Percentiles rank a stretch among this genome's conserved stretches.
These are phyloP conservation scores for Laothoe populi DNA, from an alignment of 2,888 invertebrate species.

Conservation along the genomic window DNA sequence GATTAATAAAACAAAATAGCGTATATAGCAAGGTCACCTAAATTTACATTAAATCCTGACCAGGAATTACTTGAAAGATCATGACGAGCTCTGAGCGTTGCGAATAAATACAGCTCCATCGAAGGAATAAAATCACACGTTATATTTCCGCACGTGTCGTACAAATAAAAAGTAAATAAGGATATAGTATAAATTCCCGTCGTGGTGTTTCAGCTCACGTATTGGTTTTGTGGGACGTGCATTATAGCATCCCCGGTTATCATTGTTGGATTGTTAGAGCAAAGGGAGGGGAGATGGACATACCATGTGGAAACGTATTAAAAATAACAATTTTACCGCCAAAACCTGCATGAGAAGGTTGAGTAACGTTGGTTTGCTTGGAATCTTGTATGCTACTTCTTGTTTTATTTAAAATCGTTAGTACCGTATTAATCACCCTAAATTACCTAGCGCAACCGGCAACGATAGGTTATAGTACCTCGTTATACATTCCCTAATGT, in stretches of 20 bases:
- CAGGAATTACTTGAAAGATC: not conserved
- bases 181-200: conserved; percentile 16
- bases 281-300: not conserved
- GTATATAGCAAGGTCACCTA: too few relatives aligned
- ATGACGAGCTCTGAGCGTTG: not conserved
- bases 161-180: conserved; percentile 21
- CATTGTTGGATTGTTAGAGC: not conserved
- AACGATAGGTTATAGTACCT: too few relatives aligned
- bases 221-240: conserved; percentile 14
- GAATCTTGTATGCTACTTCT: too few relatives aligned
- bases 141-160: conserved; percentile 14
- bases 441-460: too few relatives aligned
- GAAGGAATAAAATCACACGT: conserved; percentile 10
- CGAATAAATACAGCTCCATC: not conserved
- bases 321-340: not conserved
- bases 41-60: not conserved
- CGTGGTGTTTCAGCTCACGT: conserved; percentile 20
- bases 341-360: not conserved
- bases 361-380: not conserved
- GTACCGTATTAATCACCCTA: too few relatives aligned
- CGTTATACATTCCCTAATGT: too few relatives aligned
- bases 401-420: too few relatives aligned
- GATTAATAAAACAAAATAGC: too few relatives aligned
- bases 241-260: conserved; percentile 18
- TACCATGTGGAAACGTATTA: not conserved